Evolutionary conservation across 2,888 invertebrate species (phyloP), one percentile per base, ranked within the genome.

Genomic region (Peribatodes rhomboidaria): DNA sequence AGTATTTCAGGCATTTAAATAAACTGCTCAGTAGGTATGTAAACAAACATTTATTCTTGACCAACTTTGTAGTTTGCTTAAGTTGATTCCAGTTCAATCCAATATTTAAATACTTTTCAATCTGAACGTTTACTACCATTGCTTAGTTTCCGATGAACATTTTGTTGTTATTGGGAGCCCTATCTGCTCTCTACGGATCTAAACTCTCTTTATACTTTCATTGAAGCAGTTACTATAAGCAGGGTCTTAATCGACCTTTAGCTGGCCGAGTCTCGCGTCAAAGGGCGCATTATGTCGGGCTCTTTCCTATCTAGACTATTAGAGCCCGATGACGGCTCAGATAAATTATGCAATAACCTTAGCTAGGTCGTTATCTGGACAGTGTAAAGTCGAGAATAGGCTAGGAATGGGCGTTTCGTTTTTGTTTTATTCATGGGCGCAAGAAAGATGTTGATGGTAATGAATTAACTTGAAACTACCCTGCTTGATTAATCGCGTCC

Each of bases 271-370:
- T 55, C 33, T 54, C 27, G 50, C 53, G 33, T 65, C 64, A 65
- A 65, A 65, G 59, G 50, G 44, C 64, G 14, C 55, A 59, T 65
- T 65, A 59, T 49, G 49, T 54, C 31, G 50, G 50, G 55, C 42
- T 46, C 53, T 47, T 39, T 53, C 35, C 50, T 65, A 65, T 65
- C 64, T 58, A 55, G 59, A 44, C 49, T 42, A 55, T 59, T 59
- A 64, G 59, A 33, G 20, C 44, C 47, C 49, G 42, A 55, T 59
- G 59, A 65, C 49, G 64, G 59, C 42, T 42, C 54, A 27, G 53
- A 59, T 65, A 65, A 65, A 65, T 60, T 59, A 59, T 65, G 64
- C 55, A 60, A 44, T 33, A 55, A 55, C 55, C 42, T 35, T 55
- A 42, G 31, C 31, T 54, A 20, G 42, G 35, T n/a, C 33, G 44